Base-by-base conservation (phyloP, 2,113 vertebrate species). In the Fregetta grallaria region DNA sequence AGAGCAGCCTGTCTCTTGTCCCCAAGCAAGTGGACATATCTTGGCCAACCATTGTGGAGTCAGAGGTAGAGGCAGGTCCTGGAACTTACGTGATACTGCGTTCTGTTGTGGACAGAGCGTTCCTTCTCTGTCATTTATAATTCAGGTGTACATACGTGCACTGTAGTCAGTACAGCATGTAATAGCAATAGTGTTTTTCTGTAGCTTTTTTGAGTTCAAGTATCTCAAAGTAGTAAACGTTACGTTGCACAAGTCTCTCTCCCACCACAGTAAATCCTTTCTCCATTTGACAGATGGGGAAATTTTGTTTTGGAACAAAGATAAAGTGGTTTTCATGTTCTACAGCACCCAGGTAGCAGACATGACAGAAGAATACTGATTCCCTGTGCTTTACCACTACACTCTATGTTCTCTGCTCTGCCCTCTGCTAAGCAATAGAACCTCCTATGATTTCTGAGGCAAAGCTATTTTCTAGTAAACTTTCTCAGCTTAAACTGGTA, bases 41-140 rank as follows among this genome's bases (percentile, higher is more conserved):
- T 80, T 38, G 38, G 36, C 13, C 0, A 1, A 13, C 55, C 29
- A 1, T 0, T 11, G 55, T 18, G 27, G 44, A 6, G 27, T 29
- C 59, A 45, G 68, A 38, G 36, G 13, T 12, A 10, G 20, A 55
- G 80, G 40, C 45, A 44, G 16, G 29, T 42, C 45, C 40, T 86
- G 65, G 27, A 23, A 29, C 17, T 38, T 15, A 15, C 0, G 4
- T 25, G 45, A 20, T 32, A 11, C 71, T 30, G 0, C 1, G 1
- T 42, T 26, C 75, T 40, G 27, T 2, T 25, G 36, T 20, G 55
- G 45, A 9, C 71, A 62, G 65, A 50, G 10, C 58, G 27, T 11
- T 0, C 47, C 22, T 13, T 23, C 49, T 30, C 45, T 62, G 52
- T 15, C 15, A 2, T 16, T 34, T 25, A 11, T 32, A 29, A 17